A percentile compares a stretch with the other conserved stretches of the same genome.
phyloP scores from a whole-genome alignment of 2,113 vertebrate genomes.

The Pyxicephalus adspersus region DNA sequence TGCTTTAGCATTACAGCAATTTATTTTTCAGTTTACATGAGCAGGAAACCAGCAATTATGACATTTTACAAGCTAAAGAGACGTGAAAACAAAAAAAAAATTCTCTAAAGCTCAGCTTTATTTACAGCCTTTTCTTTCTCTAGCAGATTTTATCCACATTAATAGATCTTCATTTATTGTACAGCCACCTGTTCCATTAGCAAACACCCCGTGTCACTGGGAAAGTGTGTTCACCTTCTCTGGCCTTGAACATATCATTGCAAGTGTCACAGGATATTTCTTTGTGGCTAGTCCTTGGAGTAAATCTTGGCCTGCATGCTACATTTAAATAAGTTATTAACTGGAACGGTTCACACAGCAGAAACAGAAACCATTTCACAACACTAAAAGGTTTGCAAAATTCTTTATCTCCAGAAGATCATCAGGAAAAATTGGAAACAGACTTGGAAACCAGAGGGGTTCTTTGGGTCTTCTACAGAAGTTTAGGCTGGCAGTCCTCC shows the following conservation, averaged over 20 bases:
- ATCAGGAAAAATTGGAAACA: too few species aligned
- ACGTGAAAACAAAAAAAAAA: background rate
- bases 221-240: conserved; percentile 19
- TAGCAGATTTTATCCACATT: conserved; percentile 14
- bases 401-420: too few species aligned
- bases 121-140: conserved; percentile 3
- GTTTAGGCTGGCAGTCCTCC: too few species aligned
- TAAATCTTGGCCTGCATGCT: background rate
- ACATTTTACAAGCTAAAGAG: conserved; percentile 17
- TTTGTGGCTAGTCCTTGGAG: conserved; percentile 20
- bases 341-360: background rate
- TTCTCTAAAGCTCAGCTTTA: conserved; percentile 14
- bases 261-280: conserved; percentile 4
- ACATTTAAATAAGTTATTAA: background rate
- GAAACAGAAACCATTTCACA: too few species aligned
- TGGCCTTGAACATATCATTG: conserved; percentile 22
- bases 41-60: conserved; percentile 33
- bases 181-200: conserved; percentile 34
- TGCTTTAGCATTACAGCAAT: background rate
- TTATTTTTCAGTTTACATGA: conserved; percentile 28
- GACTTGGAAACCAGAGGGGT: too few species aligned
- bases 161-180: conserved; percentile 26
- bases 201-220: background rate
- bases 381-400: too few species aligned
- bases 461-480: too few species aligned